A percentile compares a stretch with the other conserved stretches of the same genome.
phyloP scores from a whole-genome alignment of 2,113 vertebrate genomes.

The Brachirus orientalis region DNA sequence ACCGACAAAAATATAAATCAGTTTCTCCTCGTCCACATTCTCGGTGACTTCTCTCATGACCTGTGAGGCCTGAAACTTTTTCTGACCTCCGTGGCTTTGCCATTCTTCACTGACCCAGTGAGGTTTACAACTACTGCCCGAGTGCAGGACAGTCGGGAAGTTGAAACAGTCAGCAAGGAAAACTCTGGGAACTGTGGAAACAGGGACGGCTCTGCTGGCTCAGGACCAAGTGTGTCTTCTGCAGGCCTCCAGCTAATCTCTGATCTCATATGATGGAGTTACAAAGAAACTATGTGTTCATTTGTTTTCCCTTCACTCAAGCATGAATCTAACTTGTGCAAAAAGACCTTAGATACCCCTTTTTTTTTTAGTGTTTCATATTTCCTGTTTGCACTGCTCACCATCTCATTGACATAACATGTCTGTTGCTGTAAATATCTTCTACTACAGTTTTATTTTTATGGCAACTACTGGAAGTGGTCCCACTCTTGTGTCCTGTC shows the following conservation, averaged over 20 bases:
- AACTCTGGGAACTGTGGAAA: constrained; percentile 63
- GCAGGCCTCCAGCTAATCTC: constrained; percentile 21
- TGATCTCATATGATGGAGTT: constrained; percentile 31
- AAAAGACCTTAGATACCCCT: constrained; percentile 18
- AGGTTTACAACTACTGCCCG: constrained; percentile 43
- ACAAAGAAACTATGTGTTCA: not conserved
- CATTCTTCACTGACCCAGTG: constrained; percentile 46
- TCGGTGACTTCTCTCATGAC: constrained; percentile 70
- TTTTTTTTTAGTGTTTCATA: constrained; percentile 9
- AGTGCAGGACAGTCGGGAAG: constrained; percentile 19
- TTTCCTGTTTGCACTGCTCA: constrained; percentile 5
- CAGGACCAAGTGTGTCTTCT: constrained; percentile 33
- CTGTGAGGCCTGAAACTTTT: constrained; percentile 33
- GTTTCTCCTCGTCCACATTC: constrained; percentile 23
- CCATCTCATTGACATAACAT: constrained; percentile 4
- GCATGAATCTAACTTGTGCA: not conserved
- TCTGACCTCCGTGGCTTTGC: constrained; percentile 19
- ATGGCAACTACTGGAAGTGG: no score
- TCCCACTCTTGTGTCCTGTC: constrained; percentile 49
- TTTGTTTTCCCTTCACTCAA: constrained; percentile 11
- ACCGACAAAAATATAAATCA: constrained; percentile 20
- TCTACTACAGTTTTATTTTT: constrained; percentile 5
- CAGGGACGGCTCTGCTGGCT: constrained; percentile 26
- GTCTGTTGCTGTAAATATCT: constrained; percentile 36
- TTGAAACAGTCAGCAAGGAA: no score